These are phyloP conservation scores for Cataglyphis cursor DNA, from an alignment of 2,888 invertebrate genomes.

Conservation along the genomic window DNA sequence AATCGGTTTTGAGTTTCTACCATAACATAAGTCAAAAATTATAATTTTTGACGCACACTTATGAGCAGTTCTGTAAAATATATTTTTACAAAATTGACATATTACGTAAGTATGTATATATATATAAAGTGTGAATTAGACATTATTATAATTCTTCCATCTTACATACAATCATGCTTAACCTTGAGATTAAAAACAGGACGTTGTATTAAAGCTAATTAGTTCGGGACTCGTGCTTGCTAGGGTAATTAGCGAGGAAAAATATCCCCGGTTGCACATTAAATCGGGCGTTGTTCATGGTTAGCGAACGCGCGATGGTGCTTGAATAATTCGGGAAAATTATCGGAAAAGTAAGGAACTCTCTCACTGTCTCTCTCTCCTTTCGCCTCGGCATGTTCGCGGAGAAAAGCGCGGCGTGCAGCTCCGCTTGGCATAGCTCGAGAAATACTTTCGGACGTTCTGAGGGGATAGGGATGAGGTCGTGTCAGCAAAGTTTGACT, in stretches of 20 bases:
- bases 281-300: conserved; percentile 59
- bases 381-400: conserved; percentile 27
- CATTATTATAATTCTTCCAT: not conserved
- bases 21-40: not conserved
- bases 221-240: conserved; percentile 23
- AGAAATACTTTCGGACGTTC: conserved; percentile 58
- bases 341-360: conserved; percentile 70
- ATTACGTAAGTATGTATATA: not conserved
- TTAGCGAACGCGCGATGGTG: conserved; percentile 61
- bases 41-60: not conserved
- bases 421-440: conserved; percentile 44
- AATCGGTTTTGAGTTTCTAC: not conserved
- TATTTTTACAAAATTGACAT: not conserved
- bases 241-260: conserved; percentile 40
- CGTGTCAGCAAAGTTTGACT: conserved; percentile 74
- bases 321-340: conserved; percentile 70
- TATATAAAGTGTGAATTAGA: not conserved
- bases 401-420: conserved; percentile 43
- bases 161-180: not conserved
- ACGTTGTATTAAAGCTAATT: conserved; percentile 39
- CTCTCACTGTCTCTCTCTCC: not conserved
- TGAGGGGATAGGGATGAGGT: conserved; percentile 38
- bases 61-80: not conserved
- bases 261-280: conserved; percentile 41
- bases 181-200: not conserved